These are phyloP conservation scores for Apteryx mantelli DNA, from an alignment of 2,113 vertebrate species.

Conservation along the genomic window DNA sequence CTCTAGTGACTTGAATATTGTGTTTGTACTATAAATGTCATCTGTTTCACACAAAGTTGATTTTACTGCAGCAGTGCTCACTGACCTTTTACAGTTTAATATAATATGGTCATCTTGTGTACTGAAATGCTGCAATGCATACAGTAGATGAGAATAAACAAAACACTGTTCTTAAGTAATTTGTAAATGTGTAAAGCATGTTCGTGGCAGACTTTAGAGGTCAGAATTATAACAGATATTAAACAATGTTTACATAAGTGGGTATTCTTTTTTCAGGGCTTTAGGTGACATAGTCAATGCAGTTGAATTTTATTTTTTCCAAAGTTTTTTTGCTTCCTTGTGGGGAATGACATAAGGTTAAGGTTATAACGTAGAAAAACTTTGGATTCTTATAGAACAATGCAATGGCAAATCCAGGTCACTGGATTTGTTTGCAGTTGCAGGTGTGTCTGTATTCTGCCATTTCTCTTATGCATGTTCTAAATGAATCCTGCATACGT, in stretches of 20 bases:
- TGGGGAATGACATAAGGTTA: neutral
- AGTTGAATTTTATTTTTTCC: neutral
- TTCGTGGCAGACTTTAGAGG: neutral
- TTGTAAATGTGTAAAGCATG: neutral
- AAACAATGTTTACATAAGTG: neutral
- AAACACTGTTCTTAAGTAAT: neutral
- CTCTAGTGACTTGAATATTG: conserved; percentile 27
- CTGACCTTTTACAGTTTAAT: conserved; percentile 40
- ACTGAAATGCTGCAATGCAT: neutral
- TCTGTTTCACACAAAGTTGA: conserved; percentile 42
- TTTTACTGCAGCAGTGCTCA: conserved; percentile 24
- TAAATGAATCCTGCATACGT: neutral
- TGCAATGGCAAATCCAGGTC: neutral
- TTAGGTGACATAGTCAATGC: neutral
- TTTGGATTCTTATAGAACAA: neutral
- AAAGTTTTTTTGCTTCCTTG: neutral
- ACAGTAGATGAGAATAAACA: neutral
- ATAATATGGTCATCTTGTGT: neutral
- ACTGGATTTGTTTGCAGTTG: neutral
- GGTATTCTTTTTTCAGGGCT: neutral
- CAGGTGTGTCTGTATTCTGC: neutral
- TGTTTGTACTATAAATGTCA: conserved; percentile 49
- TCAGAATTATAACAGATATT: neutral
- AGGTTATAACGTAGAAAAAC: accelerated
- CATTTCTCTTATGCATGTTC: accelerated